A percentile compares a stretch with the other conserved stretches of the same genome.
These are phyloP conservation scores for Caenorhabditis sp. DNA, from an alignment of 2,888 invertebrate species.

Conservation along the genomic window DNA sequence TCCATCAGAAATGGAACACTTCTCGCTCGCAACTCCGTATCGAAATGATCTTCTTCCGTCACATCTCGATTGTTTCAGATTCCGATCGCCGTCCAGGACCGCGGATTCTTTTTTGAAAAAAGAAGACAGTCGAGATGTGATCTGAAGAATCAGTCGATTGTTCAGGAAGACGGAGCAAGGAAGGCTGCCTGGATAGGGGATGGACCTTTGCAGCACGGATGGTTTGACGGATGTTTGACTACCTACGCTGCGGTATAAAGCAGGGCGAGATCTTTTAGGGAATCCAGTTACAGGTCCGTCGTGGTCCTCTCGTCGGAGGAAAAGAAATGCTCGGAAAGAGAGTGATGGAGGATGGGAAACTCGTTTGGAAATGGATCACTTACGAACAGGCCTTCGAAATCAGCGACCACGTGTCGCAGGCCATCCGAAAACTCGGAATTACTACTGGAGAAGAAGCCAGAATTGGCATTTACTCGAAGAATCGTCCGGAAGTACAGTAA, in stretches of 20 bases:
- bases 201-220: conserved; percentile 10
- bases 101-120: conserved; percentile 41
- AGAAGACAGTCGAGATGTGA: conserved; percentile 22
- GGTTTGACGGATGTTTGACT: conserved; percentile 25
- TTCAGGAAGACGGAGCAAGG: conserved; percentile 36
- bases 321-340: conserved; percentile 49
- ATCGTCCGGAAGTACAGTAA: conserved; percentile 33
- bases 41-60: neutral
- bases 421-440: conserved; percentile 36
- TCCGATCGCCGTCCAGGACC: conserved; percentile 9
- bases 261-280: neutral
- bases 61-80: conserved; percentile 5
- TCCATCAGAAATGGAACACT: conserved; percentile 17
- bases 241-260: conserved; percentile 16
- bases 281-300: conserved; percentile 9
- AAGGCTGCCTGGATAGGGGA: conserved; percentile 36
- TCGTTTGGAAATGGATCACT: conserved; percentile 51
- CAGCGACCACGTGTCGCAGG: conserved; percentile 42
- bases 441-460: conserved; percentile 33
- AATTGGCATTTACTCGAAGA: conserved; percentile 54
- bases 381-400: conserved; percentile 42
- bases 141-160: conserved; percentile 33
- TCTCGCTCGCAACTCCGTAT: conserved; percentile 23
- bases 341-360: conserved; percentile 29
- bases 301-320: conserved; percentile 34